A percentile compares a stretch with the other conserved stretches of the same genome.
Conservation (phyloP, 1,140 invertebrate species). For the Ceratina calcarata region DNA sequence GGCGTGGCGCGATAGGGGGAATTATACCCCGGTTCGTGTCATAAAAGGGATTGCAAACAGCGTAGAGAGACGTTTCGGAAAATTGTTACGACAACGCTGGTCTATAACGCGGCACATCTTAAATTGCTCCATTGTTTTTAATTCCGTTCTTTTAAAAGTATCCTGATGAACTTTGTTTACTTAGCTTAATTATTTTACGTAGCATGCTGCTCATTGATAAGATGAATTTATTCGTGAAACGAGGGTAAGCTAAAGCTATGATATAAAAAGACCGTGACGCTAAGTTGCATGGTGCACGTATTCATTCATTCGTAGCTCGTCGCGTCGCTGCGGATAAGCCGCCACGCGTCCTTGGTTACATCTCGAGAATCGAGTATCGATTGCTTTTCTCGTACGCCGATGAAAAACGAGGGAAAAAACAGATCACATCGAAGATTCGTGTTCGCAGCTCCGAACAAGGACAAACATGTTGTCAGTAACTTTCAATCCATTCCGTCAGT, state of each 20-base stretch:
- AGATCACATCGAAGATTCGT: slow-evolving; percentile 2
- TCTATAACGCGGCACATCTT: neutral
- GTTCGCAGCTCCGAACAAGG: slow-evolving; percentile 20
- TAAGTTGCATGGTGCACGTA: neutral
- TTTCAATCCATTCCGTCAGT: neutral
- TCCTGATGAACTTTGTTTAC: too few species aligned
- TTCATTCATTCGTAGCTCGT: slow-evolving; percentile 40
- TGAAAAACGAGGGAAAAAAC: slow-evolving; percentile 37
- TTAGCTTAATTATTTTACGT: too few species aligned
- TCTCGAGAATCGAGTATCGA: slow-evolving; percentile 59
- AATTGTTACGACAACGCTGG: slow-evolving; percentile 11
- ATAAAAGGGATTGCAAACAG: slow-evolving; percentile 11
- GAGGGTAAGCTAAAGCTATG: neutral
- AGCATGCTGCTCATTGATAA: too few species aligned
- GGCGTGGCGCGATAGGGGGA: neutral
- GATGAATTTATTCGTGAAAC: neutral
- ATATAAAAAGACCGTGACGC: neutral
- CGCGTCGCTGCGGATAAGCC: slow-evolving; percentile 52
- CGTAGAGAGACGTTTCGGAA: slow-evolving; percentile 25
- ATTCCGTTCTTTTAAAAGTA: too few species aligned
- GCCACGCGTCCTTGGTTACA: slow-evolving; percentile 54
- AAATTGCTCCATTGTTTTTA: too few species aligned
- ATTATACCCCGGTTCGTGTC: neutral
- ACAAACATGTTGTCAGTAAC: slow-evolving; percentile 45
- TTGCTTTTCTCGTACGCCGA: slow-evolving; percentile 50